phyloP scores from a whole-genome alignment of 1,140 invertebrate genomes.

The Bombus breviceps region DNA sequence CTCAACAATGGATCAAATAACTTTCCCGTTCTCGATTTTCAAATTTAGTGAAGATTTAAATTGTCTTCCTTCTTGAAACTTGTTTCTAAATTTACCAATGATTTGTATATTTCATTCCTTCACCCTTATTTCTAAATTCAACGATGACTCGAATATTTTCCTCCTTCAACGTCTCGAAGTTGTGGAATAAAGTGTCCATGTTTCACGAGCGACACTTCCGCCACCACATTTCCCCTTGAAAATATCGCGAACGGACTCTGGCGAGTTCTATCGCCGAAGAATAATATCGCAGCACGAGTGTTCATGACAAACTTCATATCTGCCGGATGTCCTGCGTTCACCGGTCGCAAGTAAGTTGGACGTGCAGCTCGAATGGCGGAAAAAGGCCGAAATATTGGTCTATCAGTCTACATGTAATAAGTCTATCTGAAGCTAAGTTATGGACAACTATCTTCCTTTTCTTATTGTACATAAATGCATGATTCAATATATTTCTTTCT shows the following conservation, averaged over 20 bases:
- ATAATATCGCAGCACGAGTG: conserved; percentile 29
- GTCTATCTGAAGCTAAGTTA: neutral
- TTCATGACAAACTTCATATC: conserved; percentile 43
- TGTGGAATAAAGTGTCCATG: conserved; percentile 10
- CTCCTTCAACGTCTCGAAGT: neutral
- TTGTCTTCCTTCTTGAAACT: neutral
- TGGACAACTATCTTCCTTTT: conserved; percentile 14
- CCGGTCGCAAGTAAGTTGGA: conserved; percentile 8
- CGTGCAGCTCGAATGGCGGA: neutral
- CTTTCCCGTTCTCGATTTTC: neutral
- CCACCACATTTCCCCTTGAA: neutral
- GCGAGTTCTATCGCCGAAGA: conserved; percentile 20
- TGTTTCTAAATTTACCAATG: neutral
- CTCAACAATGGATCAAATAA: too few relatives aligned
- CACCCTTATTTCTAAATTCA: neutral
- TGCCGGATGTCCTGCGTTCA: conserved; percentile 15
- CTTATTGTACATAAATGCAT: neutral
- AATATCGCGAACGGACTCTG: neutral
- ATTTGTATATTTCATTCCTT: neutral
- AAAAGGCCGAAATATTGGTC: conserved; percentile 20
- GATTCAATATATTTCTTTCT: neutral
- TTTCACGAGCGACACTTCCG: conserved; percentile 7
- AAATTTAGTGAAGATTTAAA: neutral
- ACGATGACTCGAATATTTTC: neutral
- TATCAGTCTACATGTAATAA: neutral